These are phyloP conservation scores for Tetramorium bicarinatum DNA, from an alignment of 2,888 invertebrate species.

Conservation along the genomic window DNA sequence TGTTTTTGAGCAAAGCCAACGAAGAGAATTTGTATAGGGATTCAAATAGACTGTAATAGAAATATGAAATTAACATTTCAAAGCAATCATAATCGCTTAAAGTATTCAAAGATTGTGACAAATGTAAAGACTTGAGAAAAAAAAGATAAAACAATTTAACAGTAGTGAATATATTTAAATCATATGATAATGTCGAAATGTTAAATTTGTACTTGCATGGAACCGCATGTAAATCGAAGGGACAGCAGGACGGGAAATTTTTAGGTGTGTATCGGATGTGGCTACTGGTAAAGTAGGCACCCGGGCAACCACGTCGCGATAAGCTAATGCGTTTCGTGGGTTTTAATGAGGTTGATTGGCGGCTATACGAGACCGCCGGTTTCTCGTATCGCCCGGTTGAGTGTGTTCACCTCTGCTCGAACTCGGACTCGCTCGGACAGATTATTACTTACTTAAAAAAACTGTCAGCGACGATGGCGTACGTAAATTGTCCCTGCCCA, in stretches of 20 bases:
- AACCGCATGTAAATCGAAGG: slow-evolving; percentile 26
- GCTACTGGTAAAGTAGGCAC: slow-evolving; percentile 81
- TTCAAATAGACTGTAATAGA: slow-evolving; percentile 1
- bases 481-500: slow-evolving; percentile 73
- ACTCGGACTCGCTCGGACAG: slow-evolving; percentile 78
- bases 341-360: slow-evolving; percentile 83
- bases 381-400: slow-evolving; percentile 75
- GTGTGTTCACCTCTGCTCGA: slow-evolving; percentile 80
- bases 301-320: slow-evolving; percentile 77
- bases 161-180: slow-evolving; percentile 7
- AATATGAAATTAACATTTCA: neutral
- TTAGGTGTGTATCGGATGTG: slow-evolving; percentile 78
- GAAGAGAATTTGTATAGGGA: neutral
- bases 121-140: neutral
- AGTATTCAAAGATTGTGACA: neutral
- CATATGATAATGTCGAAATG: slow-evolving; percentile 29
- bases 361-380: slow-evolving; percentile 77
- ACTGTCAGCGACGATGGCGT: slow-evolving; percentile 78
- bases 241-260: slow-evolving; percentile 67
- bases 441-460: slow-evolving; percentile 84
- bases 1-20: slow-evolving; percentile 19
- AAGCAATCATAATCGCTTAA: neutral
- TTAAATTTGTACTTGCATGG: slow-evolving; percentile 40
- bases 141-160: neutral
- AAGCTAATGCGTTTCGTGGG: slow-evolving; percentile 84